Evolutionary conservation across 2,888 invertebrate species (phyloP), one percentile per base, ranked within the genome.

Genomic region (Neoaliturus tenellus): DNA sequence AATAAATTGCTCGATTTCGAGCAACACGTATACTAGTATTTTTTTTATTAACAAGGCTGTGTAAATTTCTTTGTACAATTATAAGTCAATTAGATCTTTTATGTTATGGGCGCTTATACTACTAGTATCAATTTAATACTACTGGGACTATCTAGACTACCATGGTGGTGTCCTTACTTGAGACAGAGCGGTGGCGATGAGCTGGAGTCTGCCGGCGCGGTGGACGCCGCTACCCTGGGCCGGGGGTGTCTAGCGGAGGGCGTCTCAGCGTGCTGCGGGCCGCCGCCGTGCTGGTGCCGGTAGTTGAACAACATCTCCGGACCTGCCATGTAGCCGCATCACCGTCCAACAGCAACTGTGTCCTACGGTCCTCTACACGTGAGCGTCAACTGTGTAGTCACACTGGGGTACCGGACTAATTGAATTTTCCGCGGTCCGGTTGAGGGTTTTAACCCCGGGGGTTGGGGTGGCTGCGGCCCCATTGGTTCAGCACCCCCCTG

Each of bases 171-270:
- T n/a, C 51, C 80, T 83, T 69, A 84, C 85, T 84, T 85, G 44
- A 84, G 83, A 55, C 86, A 86, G 5, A 85, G 78, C 10, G 86
- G 86, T 73, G 86, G 85, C 17, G 86, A 86, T 6, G 86, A 82
- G 58, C 62, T 62, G 17, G 86, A 86, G 10, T 86, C 86, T 10
- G 86, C 85, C 81, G 87, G 86, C 10, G 87, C 87, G 35, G 86
- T 83, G 3, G 87, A 86, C n/a, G 86, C 85, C 0, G 85, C 85
- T 10, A 86, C 87, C 51, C 86, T 83, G 17, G 82, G 69, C 55
- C 71, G 17, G n/a, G 48, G 51, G 25, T n/a, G 17, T 51, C 25
- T 33, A n/a, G 39, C 12, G 35, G 82, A 73, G n/a, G 62, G 33
- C 8, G 51, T 8, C 28, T 81, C 81, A 28, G 31, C 62, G 28